Conservation (phyloP, 2,888 invertebrate genomes). For the Plemyria rubiginata region DNA sequence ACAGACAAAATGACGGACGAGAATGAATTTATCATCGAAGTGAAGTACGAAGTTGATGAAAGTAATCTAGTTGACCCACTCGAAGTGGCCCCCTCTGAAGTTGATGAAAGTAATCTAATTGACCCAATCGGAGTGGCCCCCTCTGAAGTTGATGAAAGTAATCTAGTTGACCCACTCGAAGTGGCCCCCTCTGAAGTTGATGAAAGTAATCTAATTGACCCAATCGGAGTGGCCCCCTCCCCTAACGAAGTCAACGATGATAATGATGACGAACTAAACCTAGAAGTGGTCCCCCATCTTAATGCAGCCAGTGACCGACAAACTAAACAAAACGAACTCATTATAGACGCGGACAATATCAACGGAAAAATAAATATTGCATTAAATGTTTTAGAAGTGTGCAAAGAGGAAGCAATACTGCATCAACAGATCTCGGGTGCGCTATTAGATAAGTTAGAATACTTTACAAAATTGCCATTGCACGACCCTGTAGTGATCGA, state of each 20-base stretch:
- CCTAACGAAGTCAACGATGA: background rate
- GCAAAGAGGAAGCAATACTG: background rate
- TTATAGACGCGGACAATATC: background rate
- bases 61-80: too few species aligned
- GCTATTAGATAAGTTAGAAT: background rate
- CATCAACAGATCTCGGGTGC: background rate
- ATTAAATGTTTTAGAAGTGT: conserved; percentile 8
- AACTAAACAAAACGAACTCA: background rate
- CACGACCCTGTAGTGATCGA: conserved; percentile 5
- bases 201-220: too few species aligned
- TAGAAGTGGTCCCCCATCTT: background rate
- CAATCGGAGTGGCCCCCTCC: too few species aligned
- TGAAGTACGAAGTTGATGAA: background rate
- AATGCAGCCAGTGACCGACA: background rate
- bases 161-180: too few species aligned
- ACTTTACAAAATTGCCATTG: conserved; percentile 9
- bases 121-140: too few species aligned
- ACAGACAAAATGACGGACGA: background rate
- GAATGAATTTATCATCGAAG: background rate
- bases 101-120: too few species aligned
- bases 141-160: too few species aligned
- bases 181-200: too few species aligned
- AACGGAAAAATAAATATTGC: conserved; percentile 7
- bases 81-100: too few species aligned
- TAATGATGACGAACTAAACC: background rate